phyloP scores from a whole-genome alignment of 2,113 vertebrate species.

The Excalfactoria chinensis region DNA sequence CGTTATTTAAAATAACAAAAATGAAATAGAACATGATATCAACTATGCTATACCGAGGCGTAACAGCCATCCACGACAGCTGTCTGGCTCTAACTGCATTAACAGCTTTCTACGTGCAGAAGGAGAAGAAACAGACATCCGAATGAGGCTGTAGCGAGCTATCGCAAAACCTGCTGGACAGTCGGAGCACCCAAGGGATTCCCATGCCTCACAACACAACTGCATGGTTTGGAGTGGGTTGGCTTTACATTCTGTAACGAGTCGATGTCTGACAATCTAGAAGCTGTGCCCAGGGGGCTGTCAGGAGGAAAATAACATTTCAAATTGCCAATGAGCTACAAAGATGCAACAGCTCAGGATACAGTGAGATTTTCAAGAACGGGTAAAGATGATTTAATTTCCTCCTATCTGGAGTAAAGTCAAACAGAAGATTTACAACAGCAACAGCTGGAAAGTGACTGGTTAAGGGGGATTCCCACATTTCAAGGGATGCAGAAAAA shows the following conservation, averaged over 20 bases:
- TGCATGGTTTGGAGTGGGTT: conserved; percentile 72
- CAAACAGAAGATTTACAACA: conserved; percentile 64
- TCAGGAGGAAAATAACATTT: conserved; percentile 50
- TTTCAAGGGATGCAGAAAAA: background rate
- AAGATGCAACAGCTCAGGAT: conserved; percentile 64
- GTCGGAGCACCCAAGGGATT: conserved; percentile 67
- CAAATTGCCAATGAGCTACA: conserved; percentile 58
- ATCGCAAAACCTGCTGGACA: conserved; percentile 23
- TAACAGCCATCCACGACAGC: conserved; percentile 17
- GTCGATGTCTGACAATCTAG: conserved; percentile 41
- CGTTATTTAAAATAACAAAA: conserved; percentile 70
- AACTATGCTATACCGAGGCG: conserved; percentile 40
- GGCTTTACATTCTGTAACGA: conserved; percentile 61
- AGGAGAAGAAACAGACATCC: conserved; percentile 9
- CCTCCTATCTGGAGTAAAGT: conserved; percentile 34
- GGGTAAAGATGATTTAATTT: conserved; percentile 35
- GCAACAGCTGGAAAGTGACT: conserved; percentile 11
- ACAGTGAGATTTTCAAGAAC: conserved; percentile 57
- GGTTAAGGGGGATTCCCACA: background rate
- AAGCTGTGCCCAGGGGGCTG: conserved; percentile 59
- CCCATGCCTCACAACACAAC: conserved; percentile 64
- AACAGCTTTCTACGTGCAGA: conserved; percentile 54
- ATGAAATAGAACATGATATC: conserved; percentile 50
- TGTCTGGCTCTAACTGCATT: conserved; percentile 40
- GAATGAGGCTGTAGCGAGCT: conserved; percentile 46